Base-by-base conservation (phyloP, 2,888 invertebrate species). In the Andrena trimmerana region DNA sequence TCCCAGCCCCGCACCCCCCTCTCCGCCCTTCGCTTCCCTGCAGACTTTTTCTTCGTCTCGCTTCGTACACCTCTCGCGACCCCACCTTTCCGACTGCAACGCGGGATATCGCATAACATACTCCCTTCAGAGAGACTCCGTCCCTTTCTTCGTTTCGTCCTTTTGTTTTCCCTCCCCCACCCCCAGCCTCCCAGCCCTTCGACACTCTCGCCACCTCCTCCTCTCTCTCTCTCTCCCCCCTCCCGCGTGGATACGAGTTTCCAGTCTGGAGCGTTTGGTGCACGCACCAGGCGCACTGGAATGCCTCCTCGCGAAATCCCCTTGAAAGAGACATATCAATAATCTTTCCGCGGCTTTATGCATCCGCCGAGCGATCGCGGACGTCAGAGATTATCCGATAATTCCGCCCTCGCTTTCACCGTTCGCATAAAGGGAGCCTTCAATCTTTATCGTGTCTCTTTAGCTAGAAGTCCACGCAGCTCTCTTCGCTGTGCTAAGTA, bases 71-170 rank as follows among this genome's bases (percentile, higher is more conserved):
- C 87, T 87, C 78, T 84, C 84, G 76, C 85, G 87, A 84, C 85
- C 87, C 85, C 87, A 85, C 87, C 87, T 87, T 86, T 72, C 77
- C 83, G n/a, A 79, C 82, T 73, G 85, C 88, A 86, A 86, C 87
- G 71, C 84, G 86, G 86, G 87, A 84, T 89, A 88, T 87, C 88
- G 86, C 84, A 86, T 87, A 86, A 89, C 87, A 60, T 81, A 66
- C 85, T 87, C 79, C 85, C 83, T 78, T 62, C 68, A 16, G 54
- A 59, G 72, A 59, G 72, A 75, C 82, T 73, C 84, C 78, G 65
- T 71, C 77, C 85, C 59, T 66, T 72, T 50, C 63, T 31, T 71
- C 62, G 68, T 54, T 57, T 78, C 65, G 33, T 75, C 24, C 77
- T 74, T 74, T 78, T 78, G 52, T 82, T 67, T 71, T 66, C 70